phyloP scores from a whole-genome alignment of 2,113 vertebrate species.

The Cranoglanis bouderius region DNA sequence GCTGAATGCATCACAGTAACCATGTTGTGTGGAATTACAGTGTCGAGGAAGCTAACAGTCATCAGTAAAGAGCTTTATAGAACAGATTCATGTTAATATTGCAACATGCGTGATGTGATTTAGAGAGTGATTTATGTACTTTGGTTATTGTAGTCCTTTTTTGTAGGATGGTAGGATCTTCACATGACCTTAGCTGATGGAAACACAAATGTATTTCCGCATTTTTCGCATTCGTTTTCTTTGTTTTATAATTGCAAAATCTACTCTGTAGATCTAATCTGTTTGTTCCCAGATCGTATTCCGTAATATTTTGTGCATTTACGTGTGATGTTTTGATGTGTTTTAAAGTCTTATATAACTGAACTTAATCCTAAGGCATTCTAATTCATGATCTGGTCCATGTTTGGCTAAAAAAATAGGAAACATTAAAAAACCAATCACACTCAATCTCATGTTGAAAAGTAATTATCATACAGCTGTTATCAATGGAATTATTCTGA shows the following conservation, averaged over 20 bases:
- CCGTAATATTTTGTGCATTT: neutral
- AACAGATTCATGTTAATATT: neutral
- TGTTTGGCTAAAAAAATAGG: neutral
- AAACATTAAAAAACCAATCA: too few species aligned
- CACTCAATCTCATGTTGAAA: too few species aligned
- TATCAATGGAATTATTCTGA: too few species aligned
- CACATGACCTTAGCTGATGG: neutral
- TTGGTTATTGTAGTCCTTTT: neutral
- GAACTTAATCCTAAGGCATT: neutral
- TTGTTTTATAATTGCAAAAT: neutral
- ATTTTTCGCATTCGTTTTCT: neutral
- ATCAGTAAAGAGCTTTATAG: neutral
- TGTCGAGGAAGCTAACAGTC: neutral
- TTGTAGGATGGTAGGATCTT: neutral
- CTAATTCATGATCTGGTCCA: neutral
- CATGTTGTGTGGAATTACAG: neutral
- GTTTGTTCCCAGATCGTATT: neutral
- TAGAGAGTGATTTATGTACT: neutral
- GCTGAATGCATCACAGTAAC: neutral
- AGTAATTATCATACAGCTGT: too few species aligned
- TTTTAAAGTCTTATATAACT: neutral
- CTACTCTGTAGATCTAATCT: neutral
- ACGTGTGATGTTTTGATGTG: neutral
- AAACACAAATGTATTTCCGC: neutral
- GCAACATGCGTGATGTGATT: neutral